Base-by-base conservation (phyloP, 2,888 invertebrate genomes). In the Chaetogeoica ovagalla region DNA sequence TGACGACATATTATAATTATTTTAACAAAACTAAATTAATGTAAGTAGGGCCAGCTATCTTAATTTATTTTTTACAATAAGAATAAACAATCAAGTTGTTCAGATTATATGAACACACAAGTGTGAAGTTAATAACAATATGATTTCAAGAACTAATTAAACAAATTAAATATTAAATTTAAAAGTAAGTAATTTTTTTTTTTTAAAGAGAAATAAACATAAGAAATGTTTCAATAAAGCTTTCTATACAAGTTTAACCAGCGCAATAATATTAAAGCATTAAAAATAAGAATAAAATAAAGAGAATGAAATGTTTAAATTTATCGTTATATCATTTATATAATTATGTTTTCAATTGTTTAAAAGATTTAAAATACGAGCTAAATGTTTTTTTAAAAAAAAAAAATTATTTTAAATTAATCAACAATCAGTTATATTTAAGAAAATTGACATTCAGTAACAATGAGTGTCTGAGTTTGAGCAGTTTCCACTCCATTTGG, bases 391-490 rank as follows among this genome's bases (percentile, higher is more conserved):
- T 63, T 66, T 48, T 57, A 13, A 55, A 39, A 66, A 37, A 23
- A 48, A 37, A 63, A 65, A 2, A 30, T 30, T 30, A 30, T 30
- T 30, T 63, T 39, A 55, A n/a, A 75, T 79, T 23, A 79, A 62
- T 9, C 19, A 21, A 43, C 52, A 71, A 62, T 63, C 55, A 79
- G 70, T 43, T 55, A 55, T 39, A 70, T 19, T 71, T 70, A 77
- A 63, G 70, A 71, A 70, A 79, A 63, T 39, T 79, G 55, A 19
- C 79, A 79, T 43, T 79, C 79, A 57, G 79, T 79, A 13, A 79
- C 79, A 63, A 79, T 79, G 9, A 79, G 71, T 15, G 79, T 79
- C 65, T 79, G 79, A 65, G 79, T 79, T 79, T 79, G 79, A 71
- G 79, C 63, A 65, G 79, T 79, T 71, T 79, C 79, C 57, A 79